A percentile compares a stretch with the other conserved stretches of the same genome.
These are phyloP conservation scores for Sporophila hypoxantha DNA, from an alignment of 2,113 vertebrate species.

Conservation along the genomic window DNA sequence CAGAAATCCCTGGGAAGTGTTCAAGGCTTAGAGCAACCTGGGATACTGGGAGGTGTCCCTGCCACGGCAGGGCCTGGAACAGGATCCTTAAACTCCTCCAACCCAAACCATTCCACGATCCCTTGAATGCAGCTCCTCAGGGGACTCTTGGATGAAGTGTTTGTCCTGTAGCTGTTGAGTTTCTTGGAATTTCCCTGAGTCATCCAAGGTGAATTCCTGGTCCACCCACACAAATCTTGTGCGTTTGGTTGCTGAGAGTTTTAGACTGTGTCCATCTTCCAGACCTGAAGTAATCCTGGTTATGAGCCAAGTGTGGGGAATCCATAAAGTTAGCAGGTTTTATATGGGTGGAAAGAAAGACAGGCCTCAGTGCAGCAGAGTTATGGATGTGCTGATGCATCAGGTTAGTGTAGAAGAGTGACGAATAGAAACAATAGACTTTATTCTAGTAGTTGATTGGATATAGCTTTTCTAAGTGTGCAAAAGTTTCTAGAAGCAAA, in stretches of 20 bases:
- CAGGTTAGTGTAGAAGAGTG: too few relatives aligned
- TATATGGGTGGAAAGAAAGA: too few relatives aligned
- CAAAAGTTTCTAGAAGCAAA: too few relatives aligned
- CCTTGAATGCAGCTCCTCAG: background rate
- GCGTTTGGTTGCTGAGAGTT: constrained; percentile 4
- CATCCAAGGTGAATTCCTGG: too few relatives aligned
- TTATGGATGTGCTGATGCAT: too few relatives aligned
- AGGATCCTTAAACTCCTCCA: background rate
- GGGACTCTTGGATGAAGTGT: background rate
- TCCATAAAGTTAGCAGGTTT: too few relatives aligned
- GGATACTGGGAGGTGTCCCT: background rate
- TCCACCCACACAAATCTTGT: rapidly evolving
- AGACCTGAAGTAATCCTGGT: background rate
- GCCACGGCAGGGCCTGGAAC: too few relatives aligned
- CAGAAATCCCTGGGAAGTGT: background rate
- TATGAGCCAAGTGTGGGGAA: too few relatives aligned
- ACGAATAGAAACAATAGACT: too few relatives aligned
- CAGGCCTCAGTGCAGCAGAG: too few relatives aligned
- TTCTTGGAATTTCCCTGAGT: background rate
- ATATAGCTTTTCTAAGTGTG: too few relatives aligned
- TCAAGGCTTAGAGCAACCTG: background rate
- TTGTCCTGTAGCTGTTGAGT: rapidly evolving
- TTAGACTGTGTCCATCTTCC: rapidly evolving
- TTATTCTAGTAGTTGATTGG: too few relatives aligned
- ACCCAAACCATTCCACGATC: background rate